Base-by-base conservation (phyloP, 2,888 invertebrate species). In the Tanaodytes sp. region DNA sequence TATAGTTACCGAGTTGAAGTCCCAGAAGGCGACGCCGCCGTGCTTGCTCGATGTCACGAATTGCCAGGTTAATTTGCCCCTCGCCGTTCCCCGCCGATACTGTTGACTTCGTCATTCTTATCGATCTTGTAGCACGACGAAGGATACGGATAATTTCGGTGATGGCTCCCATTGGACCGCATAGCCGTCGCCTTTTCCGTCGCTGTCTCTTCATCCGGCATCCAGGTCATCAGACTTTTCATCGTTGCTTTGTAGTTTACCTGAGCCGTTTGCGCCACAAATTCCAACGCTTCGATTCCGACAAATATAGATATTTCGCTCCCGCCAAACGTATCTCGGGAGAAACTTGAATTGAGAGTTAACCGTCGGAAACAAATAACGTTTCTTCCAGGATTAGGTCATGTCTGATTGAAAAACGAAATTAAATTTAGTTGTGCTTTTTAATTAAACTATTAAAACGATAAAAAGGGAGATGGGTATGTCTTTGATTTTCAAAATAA, bases 281-380 rank as follows among this genome's bases (percentile, higher is more conserved):
- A 86, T 76, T 93, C 92, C 1, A 90, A 87, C 70, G 88, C 87
- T 72, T 89, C 88, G 18, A 91, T 84, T 73, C 89, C 89, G 55
- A 89, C 87, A 20, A 88, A 88, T 61, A 92, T n/a, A n/a, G n/a
- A n/a, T 85, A 80, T 92, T 91, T 92, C 92, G 92, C 33, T 3
- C 33, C 4, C 23, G 4, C 8, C 23, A 23, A 5, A 23, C 20
- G 43, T 36, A 51, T 23, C 23, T 19, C 1, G 31, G 46, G 51
- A 58, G 12, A 51, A 65, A 65, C 45, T 65, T 57, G 15, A n/a
- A 58, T 52, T 65, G 51, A 37, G 9, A 20, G 39, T 65, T 65
- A 65, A 64, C 57, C 42, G 51, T 37, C 19, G 37, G 23, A 57
- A 54, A 57, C 64, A 20, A 49, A 51, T 55, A 54, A 54, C 54